Base-by-base conservation (phyloP, 2,888 invertebrate genomes). In the Strigamia transsilvanica region DNA sequence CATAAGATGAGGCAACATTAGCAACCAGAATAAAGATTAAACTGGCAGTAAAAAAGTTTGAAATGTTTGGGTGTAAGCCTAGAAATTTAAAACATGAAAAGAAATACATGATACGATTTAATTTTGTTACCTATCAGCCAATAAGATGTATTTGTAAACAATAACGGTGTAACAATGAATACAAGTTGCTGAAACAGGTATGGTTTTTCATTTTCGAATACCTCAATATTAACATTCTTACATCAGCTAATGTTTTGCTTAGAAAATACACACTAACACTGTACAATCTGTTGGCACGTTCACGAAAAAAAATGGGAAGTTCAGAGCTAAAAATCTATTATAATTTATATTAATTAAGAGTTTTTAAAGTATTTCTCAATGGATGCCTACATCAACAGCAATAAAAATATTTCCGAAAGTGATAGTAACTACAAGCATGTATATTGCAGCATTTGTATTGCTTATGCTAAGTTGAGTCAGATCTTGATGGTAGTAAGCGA, bases 371-470 rank as follows among this genome's bases (percentile, higher is more conserved):
- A 5, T 38, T 9, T 10, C 5, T 38, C 0, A 23, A n/a, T 32
- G 18, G 73, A n/a, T 13, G 90, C 94, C 92, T 89, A 97, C 98
- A 88, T 94, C 94, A 83, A 97, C 93, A 66, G 98, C 97, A 83
- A 96, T 95, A 87, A 97, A 97, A n/a, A 96, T 93, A 88, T 96
- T 97, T 86, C 95, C 95, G 88, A 97, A 97, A 7, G 97, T 97
- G 93, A 96, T 94, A 87, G 95, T 96, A 18, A 95, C 95, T 79
- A 96, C 91, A 87, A 96, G 93, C 86, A 97, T 92, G 88, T 96
- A 97, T 82, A 97, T 90, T 34, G 94, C 95, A 73, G 97, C 97
- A 87, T 96, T 97, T 84, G 97, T 94, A 88, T 98, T 98, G 93
- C 94, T 94, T 0, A 97, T 95, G 1, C 95, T 97, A 86, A 94